Conservation (phyloP, 1,140 invertebrate genomes). For the Pseudobourletiella spinata region DNA sequence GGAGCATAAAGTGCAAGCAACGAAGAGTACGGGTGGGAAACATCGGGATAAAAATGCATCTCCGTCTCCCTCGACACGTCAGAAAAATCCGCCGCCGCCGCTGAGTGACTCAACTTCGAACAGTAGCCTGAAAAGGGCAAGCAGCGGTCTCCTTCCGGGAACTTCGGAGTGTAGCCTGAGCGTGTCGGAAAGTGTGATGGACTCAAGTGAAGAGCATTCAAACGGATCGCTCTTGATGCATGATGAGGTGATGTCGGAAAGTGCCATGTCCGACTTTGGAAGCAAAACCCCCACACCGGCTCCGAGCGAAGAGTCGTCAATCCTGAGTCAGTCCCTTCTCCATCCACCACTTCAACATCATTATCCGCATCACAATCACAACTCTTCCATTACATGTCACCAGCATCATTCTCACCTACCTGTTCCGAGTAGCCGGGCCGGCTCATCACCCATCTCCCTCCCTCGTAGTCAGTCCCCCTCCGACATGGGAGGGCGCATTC, state of each 20-base stretch:
- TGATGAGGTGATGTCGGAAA: conserved; percentile 37
- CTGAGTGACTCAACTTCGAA: conserved; percentile 13
- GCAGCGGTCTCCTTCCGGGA: conserved; percentile 5
- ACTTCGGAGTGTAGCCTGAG: conserved; percentile 30
- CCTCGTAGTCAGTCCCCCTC: not conserved
- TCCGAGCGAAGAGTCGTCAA: not conserved
- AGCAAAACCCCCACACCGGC: conserved; percentile 13
- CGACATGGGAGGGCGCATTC: not conserved
- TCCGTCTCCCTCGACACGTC: conserved; percentile 32
- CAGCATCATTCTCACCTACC: not conserved
- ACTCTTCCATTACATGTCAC: not conserved
- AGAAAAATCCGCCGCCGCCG: conserved; percentile 9
- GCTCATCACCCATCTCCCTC: not conserved
- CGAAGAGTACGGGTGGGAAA: conserved; percentile 23
- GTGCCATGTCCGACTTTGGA: conserved; percentile 20
- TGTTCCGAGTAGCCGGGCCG: not conserved
- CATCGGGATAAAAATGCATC: conserved; percentile 20
- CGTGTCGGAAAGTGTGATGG: conserved; percentile 20
- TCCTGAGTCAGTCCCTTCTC: not conserved
- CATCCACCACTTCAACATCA: not conserved
- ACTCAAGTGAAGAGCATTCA: conserved; percentile 40
- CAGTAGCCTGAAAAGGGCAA: not conserved
- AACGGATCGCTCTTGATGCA: conserved; percentile 42
- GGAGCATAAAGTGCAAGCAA: conserved; percentile 56
- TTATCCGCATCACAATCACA: conserved; percentile 2